A percentile compares a stretch with the other conserved stretches of the same genome.
phyloP scores from a whole-genome alignment of 2,113 vertebrate species.

The Anser cygnoides region DNA sequence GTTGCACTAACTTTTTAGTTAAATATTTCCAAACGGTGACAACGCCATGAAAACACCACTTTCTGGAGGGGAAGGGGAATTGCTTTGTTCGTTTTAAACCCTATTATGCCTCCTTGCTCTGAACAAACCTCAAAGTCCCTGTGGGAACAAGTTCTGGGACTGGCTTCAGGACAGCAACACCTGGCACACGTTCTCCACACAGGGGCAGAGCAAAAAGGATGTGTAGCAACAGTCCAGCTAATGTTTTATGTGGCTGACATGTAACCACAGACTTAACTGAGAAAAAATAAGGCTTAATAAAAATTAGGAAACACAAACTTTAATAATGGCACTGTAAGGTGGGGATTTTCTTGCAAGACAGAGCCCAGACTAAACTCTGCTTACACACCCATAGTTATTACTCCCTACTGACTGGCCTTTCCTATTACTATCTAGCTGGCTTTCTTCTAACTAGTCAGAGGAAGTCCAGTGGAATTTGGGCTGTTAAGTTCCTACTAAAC shows the following conservation, averaged over 20 bases:
- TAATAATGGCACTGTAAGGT: not conserved
- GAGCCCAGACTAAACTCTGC: not conserved
- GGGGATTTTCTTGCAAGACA: not conserved
- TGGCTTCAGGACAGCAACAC: not conserved
- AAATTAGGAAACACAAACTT: not conserved
- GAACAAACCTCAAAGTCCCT: not conserved
- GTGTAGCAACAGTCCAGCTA: not conserved
- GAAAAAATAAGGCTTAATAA: not conserved
- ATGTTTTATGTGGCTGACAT: not conserved
- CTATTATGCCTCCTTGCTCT: not conserved
- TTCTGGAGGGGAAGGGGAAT: not conserved
- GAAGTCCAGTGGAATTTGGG: not conserved
- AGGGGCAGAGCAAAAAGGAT: not conserved
- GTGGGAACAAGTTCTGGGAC: not conserved
- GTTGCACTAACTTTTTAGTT: not conserved
- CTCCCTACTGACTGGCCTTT: not conserved
- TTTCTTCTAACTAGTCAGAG: not conserved
- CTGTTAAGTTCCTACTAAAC: not conserved
- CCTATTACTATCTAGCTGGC: not conserved
- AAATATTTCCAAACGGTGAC: not conserved
- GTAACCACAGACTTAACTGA: not conserved
- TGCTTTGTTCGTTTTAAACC: not conserved
- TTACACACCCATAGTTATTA: not conserved
- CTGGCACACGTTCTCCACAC: not conserved
- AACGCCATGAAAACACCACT: not conserved